A percentile compares a stretch with the other conserved stretches of the same genome.
Evolutionary conservation across 2,113 vertebrate genomes (phyloP).

Genomic region (Scomber colias): DNA sequence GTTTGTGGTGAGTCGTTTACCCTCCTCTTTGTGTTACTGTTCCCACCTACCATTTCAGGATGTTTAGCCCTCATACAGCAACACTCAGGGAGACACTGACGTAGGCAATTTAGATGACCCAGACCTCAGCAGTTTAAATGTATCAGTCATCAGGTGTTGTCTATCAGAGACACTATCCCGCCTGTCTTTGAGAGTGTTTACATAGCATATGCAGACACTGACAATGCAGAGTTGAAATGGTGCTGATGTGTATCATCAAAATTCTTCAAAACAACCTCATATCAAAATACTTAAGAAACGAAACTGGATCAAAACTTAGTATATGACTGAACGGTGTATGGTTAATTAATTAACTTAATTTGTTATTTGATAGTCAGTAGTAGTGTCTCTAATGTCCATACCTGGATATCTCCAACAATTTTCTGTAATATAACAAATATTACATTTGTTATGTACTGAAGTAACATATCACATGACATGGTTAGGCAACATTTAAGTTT

Average conservation of each 20-base stretch:
- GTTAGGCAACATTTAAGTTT: too few relatives aligned
- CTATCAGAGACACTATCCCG: conserved; percentile 10
- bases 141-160: conserved; percentile 45
- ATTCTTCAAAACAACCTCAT: not conserved
- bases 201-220: conserved; percentile 23
- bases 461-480: too few relatives aligned
- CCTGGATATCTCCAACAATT: too few relatives aligned
- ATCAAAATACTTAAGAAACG: not conserved
- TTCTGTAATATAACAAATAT: too few relatives aligned
- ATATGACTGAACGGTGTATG: too few relatives aligned
- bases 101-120: conserved; percentile 34
- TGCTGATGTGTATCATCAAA: conserved; percentile 13
- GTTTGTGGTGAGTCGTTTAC: conserved; percentile 19
- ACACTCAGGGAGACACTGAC: conserved; percentile 44
- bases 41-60: conserved; percentile 24
- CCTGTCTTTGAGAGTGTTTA: conserved; percentile 25
- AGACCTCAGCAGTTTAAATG: conserved; percentile 37
- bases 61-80: conserved; percentile 40
- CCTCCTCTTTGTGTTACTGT: not conserved
- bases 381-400: too few relatives aligned
- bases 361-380: too few relatives aligned
- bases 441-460: too few relatives aligned
- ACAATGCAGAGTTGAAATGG: conserved; percentile 17
- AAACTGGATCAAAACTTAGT: too few relatives aligned
- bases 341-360: too few relatives aligned